Conservation (phyloP, 1,140 invertebrate species). For the Habropoda laboriosa region DNA sequence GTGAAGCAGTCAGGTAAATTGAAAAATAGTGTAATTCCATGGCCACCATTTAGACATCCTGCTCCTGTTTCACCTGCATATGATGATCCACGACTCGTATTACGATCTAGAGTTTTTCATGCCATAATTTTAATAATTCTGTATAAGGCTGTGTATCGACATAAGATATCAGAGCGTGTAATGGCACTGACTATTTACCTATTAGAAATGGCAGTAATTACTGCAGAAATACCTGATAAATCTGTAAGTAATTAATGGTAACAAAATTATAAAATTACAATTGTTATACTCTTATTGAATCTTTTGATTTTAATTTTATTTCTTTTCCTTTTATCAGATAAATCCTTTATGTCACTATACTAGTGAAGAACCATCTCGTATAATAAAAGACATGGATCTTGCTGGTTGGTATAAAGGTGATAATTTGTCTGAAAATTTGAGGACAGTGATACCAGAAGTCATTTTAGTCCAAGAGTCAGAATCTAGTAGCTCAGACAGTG, state of each 20-base stretch:
- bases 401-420: conserved; percentile 89
- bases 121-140: conserved; percentile 92
- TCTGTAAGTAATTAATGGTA: conserved; percentile 68
- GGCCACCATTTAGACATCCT: conserved; percentile 92
- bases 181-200: conserved; percentile 93
- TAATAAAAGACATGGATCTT: conserved; percentile 85
- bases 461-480: conserved; percentile 84
- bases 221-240: conserved; percentile 82
- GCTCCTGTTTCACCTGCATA: conserved; percentile 85
- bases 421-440: conserved; percentile 90
- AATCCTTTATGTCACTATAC: conserved; percentile 78
- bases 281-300: neutral
- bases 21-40: conserved; percentile 85
- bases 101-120: conserved; percentile 92
- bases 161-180: conserved; percentile 90
- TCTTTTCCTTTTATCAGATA: conserved; percentile 67
- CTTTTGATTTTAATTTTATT: conserved; percentile 20
- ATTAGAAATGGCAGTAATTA: conserved; percentile 90
- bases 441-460: conserved; percentile 87
- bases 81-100: conserved; percentile 86
- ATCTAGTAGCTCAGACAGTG: conserved; percentile 83
- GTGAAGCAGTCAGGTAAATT: conserved; percentile 86
- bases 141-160: conserved; percentile 90
- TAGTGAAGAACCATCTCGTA: conserved; percentile 62
- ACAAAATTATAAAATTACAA: neutral